phyloP scores from a whole-genome alignment of 2,113 vertebrate genomes.

The Camarhynchus parvulus region DNA sequence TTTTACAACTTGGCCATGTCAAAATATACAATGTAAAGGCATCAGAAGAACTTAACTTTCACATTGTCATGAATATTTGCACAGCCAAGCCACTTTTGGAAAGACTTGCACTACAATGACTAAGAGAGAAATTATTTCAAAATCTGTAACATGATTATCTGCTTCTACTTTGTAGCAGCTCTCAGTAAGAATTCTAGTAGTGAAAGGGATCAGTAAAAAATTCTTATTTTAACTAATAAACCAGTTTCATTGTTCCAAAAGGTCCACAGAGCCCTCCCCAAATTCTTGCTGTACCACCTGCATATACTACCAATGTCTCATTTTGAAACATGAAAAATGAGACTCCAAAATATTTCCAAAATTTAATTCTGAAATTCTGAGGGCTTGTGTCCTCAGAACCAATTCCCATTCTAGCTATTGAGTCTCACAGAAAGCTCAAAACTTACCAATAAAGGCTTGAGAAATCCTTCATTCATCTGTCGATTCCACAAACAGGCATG shows the following conservation, averaged over 20 bases:
- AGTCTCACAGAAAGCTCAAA: background rate
- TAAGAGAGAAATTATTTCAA: background rate
- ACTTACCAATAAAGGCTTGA: background rate
- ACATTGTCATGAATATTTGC: background rate
- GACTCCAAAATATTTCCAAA: background rate
- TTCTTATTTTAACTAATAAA: background rate
- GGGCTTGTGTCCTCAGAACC: background rate
- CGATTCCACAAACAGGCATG: background rate
- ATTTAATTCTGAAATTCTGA: background rate
- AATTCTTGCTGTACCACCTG: background rate
- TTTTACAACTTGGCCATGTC: background rate
- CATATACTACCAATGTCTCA: background rate
- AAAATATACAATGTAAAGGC: background rate
- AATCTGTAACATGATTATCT: background rate
- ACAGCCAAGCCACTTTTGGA: background rate
- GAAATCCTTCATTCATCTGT: background rate
- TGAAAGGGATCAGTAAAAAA: background rate
- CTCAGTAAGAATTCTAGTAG: background rate
- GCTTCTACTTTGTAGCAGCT: background rate
- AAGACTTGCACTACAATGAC: background rate
- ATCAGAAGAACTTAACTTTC: background rate
- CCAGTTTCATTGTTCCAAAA: background rate
- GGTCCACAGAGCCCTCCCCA: background rate
- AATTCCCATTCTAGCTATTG: background rate
- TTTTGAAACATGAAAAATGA: background rate